These are phyloP conservation scores for Cotesia glomerata DNA, from an alignment of 1,140 invertebrate species.

Conservation along the genomic window DNA sequence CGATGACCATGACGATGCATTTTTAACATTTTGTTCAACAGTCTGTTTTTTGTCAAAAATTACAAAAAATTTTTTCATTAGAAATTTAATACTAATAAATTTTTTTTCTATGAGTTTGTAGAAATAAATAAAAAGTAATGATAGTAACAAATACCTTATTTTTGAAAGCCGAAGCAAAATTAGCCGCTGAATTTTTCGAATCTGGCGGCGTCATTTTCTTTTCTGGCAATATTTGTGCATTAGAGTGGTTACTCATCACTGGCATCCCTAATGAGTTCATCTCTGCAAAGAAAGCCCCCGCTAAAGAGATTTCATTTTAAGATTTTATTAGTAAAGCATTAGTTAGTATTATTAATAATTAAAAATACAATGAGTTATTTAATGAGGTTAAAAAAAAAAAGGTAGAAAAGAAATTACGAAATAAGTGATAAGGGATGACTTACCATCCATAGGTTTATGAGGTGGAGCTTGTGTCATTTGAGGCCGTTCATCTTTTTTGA, in stretches of 20 bases:
- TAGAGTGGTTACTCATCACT: conserved; percentile 54
- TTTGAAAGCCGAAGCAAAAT: conserved; percentile 73
- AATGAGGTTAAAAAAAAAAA: background rate
- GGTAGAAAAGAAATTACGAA: background rate
- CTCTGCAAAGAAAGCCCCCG: conserved; percentile 60
- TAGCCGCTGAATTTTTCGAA: conserved; percentile 64
- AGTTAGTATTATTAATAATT: conserved; percentile 41
- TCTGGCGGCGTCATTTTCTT: conserved; percentile 61
- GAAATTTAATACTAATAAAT: background rate
- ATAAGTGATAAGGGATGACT: conserved; percentile 33
- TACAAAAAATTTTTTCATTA: background rate
- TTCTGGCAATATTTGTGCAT: conserved; percentile 49
- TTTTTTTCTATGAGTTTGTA: background rate
- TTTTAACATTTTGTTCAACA: conserved; percentile 79
- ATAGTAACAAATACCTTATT: conserved; percentile 59
- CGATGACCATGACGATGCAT: conserved; percentile 91
- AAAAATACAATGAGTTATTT: conserved; percentile 11
- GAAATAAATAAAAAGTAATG: background rate
- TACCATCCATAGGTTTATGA: conserved; percentile 58
- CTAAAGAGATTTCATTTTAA: conserved; percentile 48
- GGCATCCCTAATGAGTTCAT: conserved; percentile 56
- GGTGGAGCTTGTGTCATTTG: conserved; percentile 48
- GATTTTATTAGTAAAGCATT: conserved; percentile 48
- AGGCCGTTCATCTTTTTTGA: conserved; percentile 65
- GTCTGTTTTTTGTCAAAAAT: conserved; percentile 40